Base-by-base conservation (phyloP, 2,888 invertebrate genomes). In the Acronicta leporina region DNA sequence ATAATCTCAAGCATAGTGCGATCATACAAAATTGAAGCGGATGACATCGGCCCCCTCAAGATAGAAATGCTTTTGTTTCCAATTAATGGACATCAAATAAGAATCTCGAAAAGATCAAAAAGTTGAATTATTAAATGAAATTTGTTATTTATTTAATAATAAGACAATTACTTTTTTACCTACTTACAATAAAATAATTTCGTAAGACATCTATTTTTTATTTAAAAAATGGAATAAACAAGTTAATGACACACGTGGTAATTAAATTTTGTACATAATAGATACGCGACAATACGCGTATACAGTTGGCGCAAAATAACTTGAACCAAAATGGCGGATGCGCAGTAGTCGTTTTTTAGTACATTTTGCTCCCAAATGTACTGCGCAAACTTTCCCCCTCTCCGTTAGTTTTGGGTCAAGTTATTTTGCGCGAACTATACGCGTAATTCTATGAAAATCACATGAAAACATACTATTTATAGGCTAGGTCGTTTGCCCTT, bases 51-150 rank as follows among this genome's bases (percentile, higher is more conserved):
- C 3, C 83, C 85, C 0, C 85, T 92, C 6, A 92, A 92, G 79
- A 87, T 92, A 44, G 92, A 92, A 77, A 83, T 92, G 77, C 80
- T 92, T 2, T 67, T 92, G 15, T 92, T 92, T 56, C 92, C 92
- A 0, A 87, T 87, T 15, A 85, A 84, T 40, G 92, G 92, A 2
- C 92, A 92, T 68, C 89, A 86, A 73, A 73, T 92, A 20, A 86
- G 78, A 77, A 73, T 92, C 4, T 72, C 78, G 1, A 83, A 68
- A 60, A 83, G 89, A 81, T 73, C 56, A 64, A 46, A 47, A 5
- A 38, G n/a, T 38, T 38, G n/a, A 33, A 11, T 11, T 3, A 11
- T 4, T 11, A 33, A 11, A 11, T 33, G 30, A 33, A 33, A 11
- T 33, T 11, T 10, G 10, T 30, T 30, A 10, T 33, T 33, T 33